Conservation (phyloP, 2,113 vertebrate genomes). For the Pluvianellus socialis region DNA sequence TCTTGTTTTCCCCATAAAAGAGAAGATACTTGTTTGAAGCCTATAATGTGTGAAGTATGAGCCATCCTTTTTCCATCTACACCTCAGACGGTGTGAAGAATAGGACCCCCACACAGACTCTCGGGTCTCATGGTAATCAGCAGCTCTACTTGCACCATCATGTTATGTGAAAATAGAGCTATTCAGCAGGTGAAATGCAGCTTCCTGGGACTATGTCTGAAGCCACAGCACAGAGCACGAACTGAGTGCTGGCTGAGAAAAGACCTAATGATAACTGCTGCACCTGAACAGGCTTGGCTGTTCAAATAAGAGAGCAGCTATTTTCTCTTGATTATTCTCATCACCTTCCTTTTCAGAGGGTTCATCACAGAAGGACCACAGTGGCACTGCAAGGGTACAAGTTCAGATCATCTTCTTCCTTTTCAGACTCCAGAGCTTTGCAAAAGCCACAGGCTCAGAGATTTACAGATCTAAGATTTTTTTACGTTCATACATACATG, state of each 20-base stretch:
- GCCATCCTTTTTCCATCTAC: background rate
- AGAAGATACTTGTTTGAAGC: background rate
- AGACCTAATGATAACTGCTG: background rate
- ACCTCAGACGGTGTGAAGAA: background rate
- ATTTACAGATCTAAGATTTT: background rate
- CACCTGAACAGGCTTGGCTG: background rate
- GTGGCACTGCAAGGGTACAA: background rate
- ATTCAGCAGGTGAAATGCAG: background rate
- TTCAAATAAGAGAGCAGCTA: background rate
- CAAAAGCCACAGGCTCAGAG: background rate
- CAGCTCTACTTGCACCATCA: background rate
- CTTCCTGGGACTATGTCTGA: background rate
- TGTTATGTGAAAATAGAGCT: background rate
- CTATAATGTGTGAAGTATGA: background rate
- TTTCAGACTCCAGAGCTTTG: background rate
- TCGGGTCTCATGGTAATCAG: background rate
- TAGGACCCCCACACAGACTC: background rate
- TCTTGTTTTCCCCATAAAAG: background rate
- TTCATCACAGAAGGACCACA: background rate
- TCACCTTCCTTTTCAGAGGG: background rate
- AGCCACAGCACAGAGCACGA: background rate
- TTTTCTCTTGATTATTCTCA: constrained; percentile 9
- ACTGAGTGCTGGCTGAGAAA: constrained; percentile 6
- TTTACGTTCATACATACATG: background rate
- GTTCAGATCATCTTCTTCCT: background rate